A percentile compares a stretch with the other conserved stretches of the same genome.
These are phyloP conservation scores for Aphelocoma californica DNA, from an alignment of 2,797 vertebrate species.

Conservation along the genomic window DNA sequence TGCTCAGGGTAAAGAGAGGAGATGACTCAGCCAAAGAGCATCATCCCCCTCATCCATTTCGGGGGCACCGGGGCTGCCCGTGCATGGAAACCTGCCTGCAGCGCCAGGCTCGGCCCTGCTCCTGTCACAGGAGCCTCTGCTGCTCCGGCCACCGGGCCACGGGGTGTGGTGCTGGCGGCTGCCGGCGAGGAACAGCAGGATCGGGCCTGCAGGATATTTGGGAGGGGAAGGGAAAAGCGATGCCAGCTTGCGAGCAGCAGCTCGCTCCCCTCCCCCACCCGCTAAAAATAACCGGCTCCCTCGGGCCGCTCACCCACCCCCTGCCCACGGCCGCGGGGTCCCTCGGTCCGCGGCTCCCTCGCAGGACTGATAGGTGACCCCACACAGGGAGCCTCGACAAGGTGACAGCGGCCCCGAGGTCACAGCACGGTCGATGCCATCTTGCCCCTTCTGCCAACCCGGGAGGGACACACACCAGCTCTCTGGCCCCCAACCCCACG, in stretches of 20 bases:
- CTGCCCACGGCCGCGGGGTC: not conserved
- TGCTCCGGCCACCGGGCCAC: fast-evolving
- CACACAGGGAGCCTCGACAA: not conserved
- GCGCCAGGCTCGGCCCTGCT: not conserved
- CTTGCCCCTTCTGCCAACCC: not conserved
- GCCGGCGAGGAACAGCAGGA: not conserved
- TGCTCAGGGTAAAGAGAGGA: not conserved
- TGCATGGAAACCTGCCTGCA: not conserved
- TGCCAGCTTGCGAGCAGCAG: not conserved
- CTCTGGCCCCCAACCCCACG: not conserved
- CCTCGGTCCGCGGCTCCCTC: not conserved
- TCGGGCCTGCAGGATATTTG: not conserved
- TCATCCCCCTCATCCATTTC: not conserved
- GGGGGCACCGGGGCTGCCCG: not conserved
- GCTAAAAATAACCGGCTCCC: conserved; percentile 30
- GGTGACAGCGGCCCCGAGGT: not conserved
- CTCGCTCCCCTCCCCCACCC: conserved; percentile 33
- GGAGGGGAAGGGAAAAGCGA: not conserved
- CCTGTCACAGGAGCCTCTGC: not conserved
- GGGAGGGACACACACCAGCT: no score
- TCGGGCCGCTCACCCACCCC: not conserved
- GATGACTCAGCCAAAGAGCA: conserved; percentile 50
- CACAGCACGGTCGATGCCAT: not conserved
- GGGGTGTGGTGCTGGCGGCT: not conserved
- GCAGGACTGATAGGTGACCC: not conserved